Evolutionary conservation across 2,888 invertebrate genomes (phyloP).

Genomic region (Minunthozetes semirufus): DNA sequence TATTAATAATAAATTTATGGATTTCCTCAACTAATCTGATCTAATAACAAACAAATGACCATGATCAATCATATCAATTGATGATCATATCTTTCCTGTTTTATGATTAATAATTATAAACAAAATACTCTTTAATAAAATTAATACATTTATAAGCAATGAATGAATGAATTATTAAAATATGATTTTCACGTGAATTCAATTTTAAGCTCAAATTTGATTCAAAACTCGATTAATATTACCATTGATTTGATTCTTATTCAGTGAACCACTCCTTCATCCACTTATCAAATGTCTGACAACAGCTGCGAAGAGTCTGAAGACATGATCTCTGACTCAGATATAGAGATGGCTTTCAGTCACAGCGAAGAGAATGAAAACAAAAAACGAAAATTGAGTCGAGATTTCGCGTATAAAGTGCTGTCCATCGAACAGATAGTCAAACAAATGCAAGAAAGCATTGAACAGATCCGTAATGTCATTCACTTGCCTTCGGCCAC

Average conservation of each 20-base stretch:
- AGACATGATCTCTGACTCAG: background rate
- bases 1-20: background rate
- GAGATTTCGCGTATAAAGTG: background rate
- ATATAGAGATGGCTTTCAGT: background rate
- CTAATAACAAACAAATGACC: background rate
- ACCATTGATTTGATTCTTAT: too few species aligned
- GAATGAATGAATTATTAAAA: too few species aligned
- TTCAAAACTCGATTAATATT: too few species aligned
- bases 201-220: too few species aligned
- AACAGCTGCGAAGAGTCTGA: background rate
- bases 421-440: constrained; percentile 5
- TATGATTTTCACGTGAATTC: too few species aligned
- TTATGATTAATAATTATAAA: too few species aligned
- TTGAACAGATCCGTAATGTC: background rate
- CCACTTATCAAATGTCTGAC: background rate
- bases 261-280: too few species aligned
- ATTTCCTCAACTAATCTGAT: background rate
- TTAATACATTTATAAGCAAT: too few species aligned
- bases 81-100: too few species aligned
- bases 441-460: constrained; percentile 18
- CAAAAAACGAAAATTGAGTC: background rate
- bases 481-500: constrained; percentile 11
- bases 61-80: too few species aligned
- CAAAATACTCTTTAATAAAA: too few species aligned
- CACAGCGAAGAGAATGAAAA: background rate